Base-by-base conservation (phyloP, 2,797 vertebrate species). In the Rhinophrynus dorsalis region DNA sequence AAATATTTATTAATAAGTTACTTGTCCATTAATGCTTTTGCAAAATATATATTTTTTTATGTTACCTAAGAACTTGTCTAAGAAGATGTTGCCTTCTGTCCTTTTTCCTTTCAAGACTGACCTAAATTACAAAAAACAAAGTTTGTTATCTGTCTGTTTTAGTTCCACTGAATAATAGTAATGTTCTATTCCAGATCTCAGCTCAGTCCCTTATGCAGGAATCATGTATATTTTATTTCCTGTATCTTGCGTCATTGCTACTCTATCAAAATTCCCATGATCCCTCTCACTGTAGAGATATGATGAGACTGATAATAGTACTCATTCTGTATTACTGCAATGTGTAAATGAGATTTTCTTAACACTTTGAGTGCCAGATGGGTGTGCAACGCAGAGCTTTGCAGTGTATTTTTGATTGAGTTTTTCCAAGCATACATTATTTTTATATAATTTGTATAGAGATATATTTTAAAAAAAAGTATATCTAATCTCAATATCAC, bases 1-100 rank as follows among this genome's bases (percentile, higher is more conserved):
- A n/a, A n/a, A n/a, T n/a, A 40, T 20, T 32, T 23, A 40, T 26
- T 3, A n/a, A 29, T 15, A n/a, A 33, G 48, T 20, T 9, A 35
- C 8, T 26, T 44, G 35, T 32, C 3, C 2, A 15, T 55, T 66
- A 66, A 66, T 66, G 50, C 54, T 66, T 66, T 37, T 10, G 50
- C 1, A 12, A 26, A 27, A 23, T 27, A 26, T 12, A 17, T 50
- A 50, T 50, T n/a, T 24, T 23, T 55, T 66, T 44, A 40, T 55
- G 18, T 13, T 30, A 44, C 32, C 12, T 29, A 66, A 66, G 35
- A 18, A 6, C 5, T 29, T 23, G 35, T 24, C 24, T 35, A n/a
- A n/a, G n/a, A n/a, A n/a, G n/a, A n/a, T 40, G 33, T 27, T 44
- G 50, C 18, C 13, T 65, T 40, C 21, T 23, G 24, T 42, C 50